These are phyloP conservation scores for Apogon talboti DNA, from an alignment of 2,797 vertebrate genomes.

Conservation along the genomic window DNA sequence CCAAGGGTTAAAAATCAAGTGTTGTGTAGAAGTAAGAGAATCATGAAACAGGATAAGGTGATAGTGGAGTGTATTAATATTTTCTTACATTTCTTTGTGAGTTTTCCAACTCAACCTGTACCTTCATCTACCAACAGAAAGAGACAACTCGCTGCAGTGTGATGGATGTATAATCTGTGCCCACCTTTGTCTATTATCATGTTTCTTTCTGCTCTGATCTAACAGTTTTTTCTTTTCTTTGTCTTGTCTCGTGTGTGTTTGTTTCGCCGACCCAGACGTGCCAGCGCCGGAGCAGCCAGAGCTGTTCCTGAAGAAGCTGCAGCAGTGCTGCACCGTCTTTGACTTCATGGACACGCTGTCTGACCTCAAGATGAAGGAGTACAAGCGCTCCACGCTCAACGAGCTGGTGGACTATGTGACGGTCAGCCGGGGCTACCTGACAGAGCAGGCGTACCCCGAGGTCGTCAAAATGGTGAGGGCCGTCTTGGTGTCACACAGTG, in stretches of 20 bases:
- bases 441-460: slow-evolving; percentile 99
- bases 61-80: no score
- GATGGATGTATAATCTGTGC: no score
- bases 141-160: no score
- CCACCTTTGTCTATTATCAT: neutral
- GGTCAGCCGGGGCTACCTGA: slow-evolving; percentile 98
- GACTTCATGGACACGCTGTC: slow-evolving; percentile 99
- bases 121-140: neutral
- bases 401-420: slow-evolving; percentile 99
- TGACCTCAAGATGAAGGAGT: slow-evolving; percentile 99
- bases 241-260: slow-evolving; percentile 11
- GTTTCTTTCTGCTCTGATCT: neutral
- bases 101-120: no score
- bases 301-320: slow-evolving; percentile 99
- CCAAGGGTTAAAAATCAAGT: no score
- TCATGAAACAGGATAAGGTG: no score
- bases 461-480: slow-evolving; percentile 94
- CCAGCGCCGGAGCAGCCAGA: slow-evolving; percentile 97
- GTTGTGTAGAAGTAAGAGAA: no score
- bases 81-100: no score
- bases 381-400: slow-evolving; percentile 99
- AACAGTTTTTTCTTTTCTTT: neutral
- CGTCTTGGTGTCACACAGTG: no score
- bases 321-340: slow-evolving; percentile 99
- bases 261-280: slow-evolving; percentile 86